A percentile compares a stretch with the other conserved stretches of the same genome.
These are phyloP conservation scores for Ennomos quercinarius DNA, from an alignment of 2,888 invertebrate genomes.

Conservation along the genomic window DNA sequence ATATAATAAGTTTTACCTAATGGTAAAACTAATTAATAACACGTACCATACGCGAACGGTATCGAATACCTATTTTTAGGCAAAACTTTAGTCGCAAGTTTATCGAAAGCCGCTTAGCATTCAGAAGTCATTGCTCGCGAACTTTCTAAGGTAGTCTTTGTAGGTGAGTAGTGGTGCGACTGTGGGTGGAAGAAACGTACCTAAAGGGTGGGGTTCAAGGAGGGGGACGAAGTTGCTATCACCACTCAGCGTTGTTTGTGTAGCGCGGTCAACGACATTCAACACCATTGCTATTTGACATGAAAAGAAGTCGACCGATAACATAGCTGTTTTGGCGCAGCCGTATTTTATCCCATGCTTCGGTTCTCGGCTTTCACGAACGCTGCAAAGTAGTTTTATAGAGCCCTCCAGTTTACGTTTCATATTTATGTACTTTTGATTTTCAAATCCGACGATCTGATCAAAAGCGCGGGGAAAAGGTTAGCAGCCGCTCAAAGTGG, in stretches of 20 bases:
- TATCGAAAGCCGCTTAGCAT: constrained; percentile 62
- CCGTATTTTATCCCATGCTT: constrained; percentile 51
- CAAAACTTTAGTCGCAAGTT: constrained; percentile 52
- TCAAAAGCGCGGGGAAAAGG: no score
- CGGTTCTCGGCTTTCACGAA: constrained; percentile 27
- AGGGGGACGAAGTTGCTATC: constrained; percentile 40
- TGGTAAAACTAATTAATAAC: not conserved
- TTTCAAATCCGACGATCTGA: no score
- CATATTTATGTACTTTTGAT: no score
- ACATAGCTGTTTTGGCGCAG: constrained; percentile 44
- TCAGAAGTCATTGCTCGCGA: constrained; percentile 68
- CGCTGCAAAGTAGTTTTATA: constrained; percentile 11
- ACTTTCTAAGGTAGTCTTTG: constrained; percentile 55
- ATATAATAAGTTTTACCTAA: no score
- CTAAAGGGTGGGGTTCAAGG: constrained; percentile 17
- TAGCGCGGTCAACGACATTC: constrained; percentile 73
- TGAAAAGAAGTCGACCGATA: constrained; percentile 67
- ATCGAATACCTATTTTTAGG: constrained; percentile 37
- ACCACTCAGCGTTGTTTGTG: constrained; percentile 54
- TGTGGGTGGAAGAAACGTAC: constrained; percentile 17
- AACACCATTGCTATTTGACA: constrained; percentile 70
- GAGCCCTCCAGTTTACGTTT: not conserved
- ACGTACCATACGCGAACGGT: constrained; percentile 29
- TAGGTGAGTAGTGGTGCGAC: constrained; percentile 36
- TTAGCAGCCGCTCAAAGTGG: no score